Percentiles rank a stretch among this genome's conserved stretches.
Evolutionary conservation across 1,140 invertebrate genomes (phyloP).

Genomic region (Chrysoperla carnea): DNA sequence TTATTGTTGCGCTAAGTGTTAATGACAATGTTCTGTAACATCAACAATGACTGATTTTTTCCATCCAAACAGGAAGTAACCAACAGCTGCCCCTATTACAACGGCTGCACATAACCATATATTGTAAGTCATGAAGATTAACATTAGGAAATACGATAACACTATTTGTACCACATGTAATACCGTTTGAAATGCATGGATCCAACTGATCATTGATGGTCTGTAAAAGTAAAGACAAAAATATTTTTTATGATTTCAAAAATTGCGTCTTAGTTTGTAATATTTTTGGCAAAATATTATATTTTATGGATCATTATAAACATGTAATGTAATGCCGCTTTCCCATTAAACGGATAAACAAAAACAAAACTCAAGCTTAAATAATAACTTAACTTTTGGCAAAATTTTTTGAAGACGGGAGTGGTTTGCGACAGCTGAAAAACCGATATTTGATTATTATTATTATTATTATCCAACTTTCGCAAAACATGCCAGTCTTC

Average conservation of each 20-base stretch:
- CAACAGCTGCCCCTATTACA: conserved; percentile 72
- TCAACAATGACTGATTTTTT: conserved; percentile 78
- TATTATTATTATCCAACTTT: too few species aligned
- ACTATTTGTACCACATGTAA: conserved; percentile 82
- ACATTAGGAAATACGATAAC: conserved; percentile 85
- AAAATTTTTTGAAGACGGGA: too few species aligned
- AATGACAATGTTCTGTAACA: conserved; percentile 92
- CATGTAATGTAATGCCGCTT: too few species aligned
- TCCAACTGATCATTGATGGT: conserved; percentile 57
- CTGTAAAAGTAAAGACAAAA: conserved; percentile 28
- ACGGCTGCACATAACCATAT: conserved; percentile 82
- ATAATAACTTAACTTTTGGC: too few species aligned
- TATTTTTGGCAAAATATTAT: too few species aligned
- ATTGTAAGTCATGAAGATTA: conserved; percentile 98
- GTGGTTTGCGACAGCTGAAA: too few species aligned
- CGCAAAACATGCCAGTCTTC: too few species aligned
- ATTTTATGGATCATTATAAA: too few species aligned
- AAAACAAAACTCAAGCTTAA: too few species aligned
- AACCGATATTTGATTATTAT: too few species aligned
- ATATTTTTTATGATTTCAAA: conserved; percentile 2
- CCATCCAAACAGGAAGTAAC: conserved; percentile 92
- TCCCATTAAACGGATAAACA: too few species aligned
- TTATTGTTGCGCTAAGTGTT: conserved; percentile 1
- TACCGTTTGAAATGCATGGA: conserved; percentile 72
- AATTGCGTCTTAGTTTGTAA: neutral